A percentile compares a stretch with the other conserved stretches of the same genome.
Evolutionary conservation across 2,113 vertebrate genomes (phyloP).

Genomic region (Esox niger): DNA sequence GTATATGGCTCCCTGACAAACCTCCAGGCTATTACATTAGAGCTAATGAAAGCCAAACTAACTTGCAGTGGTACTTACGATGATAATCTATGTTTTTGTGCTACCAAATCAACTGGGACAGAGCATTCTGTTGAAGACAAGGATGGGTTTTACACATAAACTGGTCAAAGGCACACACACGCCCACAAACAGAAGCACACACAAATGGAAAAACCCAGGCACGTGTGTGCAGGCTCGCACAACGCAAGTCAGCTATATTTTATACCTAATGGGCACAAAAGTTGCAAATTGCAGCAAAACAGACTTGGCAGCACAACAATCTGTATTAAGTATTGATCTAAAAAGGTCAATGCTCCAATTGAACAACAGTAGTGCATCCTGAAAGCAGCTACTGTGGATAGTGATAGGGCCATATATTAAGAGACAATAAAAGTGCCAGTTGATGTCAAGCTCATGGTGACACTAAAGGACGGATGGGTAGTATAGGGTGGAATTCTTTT

Average conservation of each 20-base stretch:
- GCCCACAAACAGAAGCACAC: not conserved
- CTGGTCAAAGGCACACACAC: not conserved
- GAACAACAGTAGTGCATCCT: conserved; percentile 4
- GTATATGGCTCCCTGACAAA: conserved; percentile 18
- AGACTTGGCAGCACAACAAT: conserved; percentile 36
- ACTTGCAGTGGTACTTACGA: conserved; percentile 5
- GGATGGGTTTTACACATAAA: conserved; percentile 31
- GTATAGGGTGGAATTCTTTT: not conserved
- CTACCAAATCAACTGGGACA: conserved; percentile 16
- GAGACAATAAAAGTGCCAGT: not conserved
- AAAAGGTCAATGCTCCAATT: conserved; percentile 34
- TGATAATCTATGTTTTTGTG: conserved; percentile 19
- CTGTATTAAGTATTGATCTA: conserved; percentile 51
- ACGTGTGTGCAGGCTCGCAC: not conserved
- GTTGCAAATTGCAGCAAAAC: conserved; percentile 61
- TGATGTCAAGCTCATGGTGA: not conserved
- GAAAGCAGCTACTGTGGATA: not conserved
- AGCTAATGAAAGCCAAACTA: conserved; percentile 36
- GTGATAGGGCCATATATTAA: conserved; percentile 1
- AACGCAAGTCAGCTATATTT: conserved; percentile 51
- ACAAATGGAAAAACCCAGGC: not conserved
- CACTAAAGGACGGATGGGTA: not conserved
- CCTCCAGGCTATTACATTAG: conserved; percentile 34
- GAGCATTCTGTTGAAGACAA: conserved; percentile 36
- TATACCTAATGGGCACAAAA: conserved; percentile 56